Evolutionary conservation across 2,113 vertebrate genomes (phyloP).

Genomic region (Heptranchias perlo): DNA sequence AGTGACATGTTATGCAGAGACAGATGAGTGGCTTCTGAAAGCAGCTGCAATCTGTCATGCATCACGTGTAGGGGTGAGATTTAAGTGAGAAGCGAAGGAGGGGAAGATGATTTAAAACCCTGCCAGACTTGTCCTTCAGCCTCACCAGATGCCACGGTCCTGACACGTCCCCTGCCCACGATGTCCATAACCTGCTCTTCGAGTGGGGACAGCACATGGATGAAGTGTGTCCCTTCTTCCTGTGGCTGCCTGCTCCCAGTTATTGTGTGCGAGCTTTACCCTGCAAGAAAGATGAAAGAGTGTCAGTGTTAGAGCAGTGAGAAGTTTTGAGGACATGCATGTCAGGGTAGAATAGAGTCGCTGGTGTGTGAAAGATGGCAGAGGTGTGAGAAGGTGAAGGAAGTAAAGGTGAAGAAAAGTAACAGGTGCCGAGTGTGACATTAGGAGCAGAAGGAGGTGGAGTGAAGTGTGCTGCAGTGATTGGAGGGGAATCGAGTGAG

Average conservation of each 20-base stretch:
- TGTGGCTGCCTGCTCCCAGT: neutral
- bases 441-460: too few relatives aligned
- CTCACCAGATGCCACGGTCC: too few relatives aligned
- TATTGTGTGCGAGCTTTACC: neutral
- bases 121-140: too few relatives aligned
- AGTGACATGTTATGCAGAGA: too few relatives aligned
- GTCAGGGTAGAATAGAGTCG: neutral
- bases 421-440: too few relatives aligned
- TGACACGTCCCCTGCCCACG: neutral
- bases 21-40: too few relatives aligned
- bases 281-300: neutral
- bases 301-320: neutral
- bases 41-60: too few relatives aligned
- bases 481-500: too few relatives aligned
- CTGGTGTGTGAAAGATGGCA: neutral
- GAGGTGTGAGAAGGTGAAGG: neutral
- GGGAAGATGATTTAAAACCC: too few relatives aligned
- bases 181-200: neutral
- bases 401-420: neutral
- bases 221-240: neutral
- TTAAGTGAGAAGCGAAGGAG: too few relatives aligned
- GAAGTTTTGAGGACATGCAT: neutral
- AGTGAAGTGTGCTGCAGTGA: too few relatives aligned
- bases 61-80: too few relatives aligned
- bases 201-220: neutral